Evolutionary conservation across 2,797 vertebrate species (phyloP), one percentile per base, ranked within the genome.

Genomic region (Semaprochilodus insignis): DNA sequence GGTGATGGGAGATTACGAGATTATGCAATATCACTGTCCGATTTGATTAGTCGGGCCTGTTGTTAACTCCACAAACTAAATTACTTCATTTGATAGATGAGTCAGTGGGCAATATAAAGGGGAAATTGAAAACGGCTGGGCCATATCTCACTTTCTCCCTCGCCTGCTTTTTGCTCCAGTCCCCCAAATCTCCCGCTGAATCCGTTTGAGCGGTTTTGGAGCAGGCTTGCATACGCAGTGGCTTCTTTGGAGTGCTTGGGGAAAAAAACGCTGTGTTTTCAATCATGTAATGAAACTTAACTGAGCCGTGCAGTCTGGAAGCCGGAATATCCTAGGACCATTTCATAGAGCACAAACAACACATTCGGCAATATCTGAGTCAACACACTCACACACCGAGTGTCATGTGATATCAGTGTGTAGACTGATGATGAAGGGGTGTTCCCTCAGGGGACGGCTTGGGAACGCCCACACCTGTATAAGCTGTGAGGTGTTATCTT

Each of bases 1-100:
- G 40, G 71, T 69, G 82, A 80, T 80, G 51, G 74, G 65, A 72
- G 78, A 81, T 81, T 72, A 73, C 78, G 0, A 77, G 66, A 81
- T 84, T 80, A 84, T 65, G 70, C 82, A 84, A 76, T 80, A 76
- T 84, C 78, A 84, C 78, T 74, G 80, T 78, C 55, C 77, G 34
- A 80, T 75, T 69, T 79, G 80, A 85, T 82, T 78, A 70, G 65
- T 81, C 23, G 36, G 55, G 63, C 36, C 80, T 60, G 72, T 77
- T 77, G 84, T 78, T 85, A 57, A 72, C 57, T 76, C 55, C 6
- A 40, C 34, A 73, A 81, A 75, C 76, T 75, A 81, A 85, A 85
- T 85, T 62, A 81, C 65, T 73, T 67, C n/a, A 66, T 86, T 62
- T 51, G 74, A 71, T 60, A 69, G 77, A 86, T 86, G 75, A 80